A percentile compares a stretch with the other conserved stretches of the same genome.
Evolutionary conservation across 2,113 vertebrate genomes (phyloP).

Genomic region (Sminthopsis crassicaudata): DNA sequence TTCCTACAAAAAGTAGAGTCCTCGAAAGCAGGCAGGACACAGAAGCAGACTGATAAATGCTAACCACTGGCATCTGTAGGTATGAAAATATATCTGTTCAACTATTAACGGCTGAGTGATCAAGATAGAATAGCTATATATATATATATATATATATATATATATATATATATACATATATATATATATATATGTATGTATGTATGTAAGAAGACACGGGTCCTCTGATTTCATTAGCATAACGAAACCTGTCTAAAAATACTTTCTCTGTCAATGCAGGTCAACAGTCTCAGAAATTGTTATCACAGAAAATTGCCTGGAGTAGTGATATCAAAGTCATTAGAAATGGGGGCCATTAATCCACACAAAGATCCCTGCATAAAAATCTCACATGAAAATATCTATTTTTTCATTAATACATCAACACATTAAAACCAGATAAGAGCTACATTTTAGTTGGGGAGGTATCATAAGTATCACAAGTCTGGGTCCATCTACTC

Average conservation of each 20-base stretch:
- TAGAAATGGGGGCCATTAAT: neutral
- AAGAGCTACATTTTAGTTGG: neutral
- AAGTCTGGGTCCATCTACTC: no score
- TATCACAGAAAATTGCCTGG: neutral
- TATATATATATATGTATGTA: no score
- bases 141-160: no score
- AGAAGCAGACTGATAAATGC: neutral
- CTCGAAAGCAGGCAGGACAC: neutral
- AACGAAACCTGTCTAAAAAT: neutral
- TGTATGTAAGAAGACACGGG: neutral
- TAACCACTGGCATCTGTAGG: neutral
- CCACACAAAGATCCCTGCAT: neutral
- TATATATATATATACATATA: no score
- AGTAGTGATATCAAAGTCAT: neutral
- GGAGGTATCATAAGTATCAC: no score
- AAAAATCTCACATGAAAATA: neutral
- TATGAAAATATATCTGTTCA: slow-evolving; percentile 5
- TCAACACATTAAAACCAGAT: neutral
- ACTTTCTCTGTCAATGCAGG: neutral
- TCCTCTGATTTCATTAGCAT: neutral
- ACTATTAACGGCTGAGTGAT: neutral
- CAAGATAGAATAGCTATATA: neutral
- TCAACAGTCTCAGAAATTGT: neutral
- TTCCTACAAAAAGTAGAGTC: slow-evolving; percentile 31
- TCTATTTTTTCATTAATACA: neutral